Evolutionary conservation across 64 coral and sea anemone species (phyloP).

Genomic region (Stichodactyla mertensii): DNA sequence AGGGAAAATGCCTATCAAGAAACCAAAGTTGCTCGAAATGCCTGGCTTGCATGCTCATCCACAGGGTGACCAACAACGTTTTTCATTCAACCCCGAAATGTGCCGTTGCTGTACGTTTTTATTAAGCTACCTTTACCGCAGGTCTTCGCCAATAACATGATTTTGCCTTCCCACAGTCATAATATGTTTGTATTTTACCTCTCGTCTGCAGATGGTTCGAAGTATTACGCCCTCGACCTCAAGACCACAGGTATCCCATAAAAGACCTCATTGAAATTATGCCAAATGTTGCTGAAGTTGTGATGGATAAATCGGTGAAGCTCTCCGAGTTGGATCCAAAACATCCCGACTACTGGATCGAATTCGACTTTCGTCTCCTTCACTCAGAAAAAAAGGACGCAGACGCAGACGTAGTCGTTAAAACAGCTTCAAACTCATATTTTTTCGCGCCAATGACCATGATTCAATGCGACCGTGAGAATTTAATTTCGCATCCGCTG

Average conservation of each 20-base stretch:
- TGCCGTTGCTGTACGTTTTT: no score
- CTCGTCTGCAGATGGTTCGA: background rate
- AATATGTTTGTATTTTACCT: background rate
- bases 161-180: background rate
- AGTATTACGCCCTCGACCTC: slow-evolving; percentile 6
- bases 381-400: slow-evolving; percentile 12
- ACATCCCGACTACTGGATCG: slow-evolving; percentile 35
- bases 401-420: background rate
- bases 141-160: no score
- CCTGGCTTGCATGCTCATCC: no score
- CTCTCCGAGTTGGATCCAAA: slow-evolving; percentile 34
- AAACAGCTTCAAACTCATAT: background rate
- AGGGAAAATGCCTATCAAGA: no score
- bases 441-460: slow-evolving; percentile 68
- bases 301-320: slow-evolving; percentile 62
- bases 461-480: slow-evolving; percentile 56
- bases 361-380: slow-evolving; percentile 59
- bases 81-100: no score
- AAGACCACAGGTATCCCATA: slow-evolving; percentile 35
- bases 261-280: slow-evolving; percentile 56
- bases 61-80: no score
- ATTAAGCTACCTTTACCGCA: no score
- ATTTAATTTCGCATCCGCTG: slow-evolving; percentile 51
- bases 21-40: no score
- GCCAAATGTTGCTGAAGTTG: slow-evolving; percentile 55